Evolutionary conservation across 2,113 vertebrate species (phyloP), one percentile per base, ranked within the genome.

Genomic region (Ictalurus furcatus): DNA sequence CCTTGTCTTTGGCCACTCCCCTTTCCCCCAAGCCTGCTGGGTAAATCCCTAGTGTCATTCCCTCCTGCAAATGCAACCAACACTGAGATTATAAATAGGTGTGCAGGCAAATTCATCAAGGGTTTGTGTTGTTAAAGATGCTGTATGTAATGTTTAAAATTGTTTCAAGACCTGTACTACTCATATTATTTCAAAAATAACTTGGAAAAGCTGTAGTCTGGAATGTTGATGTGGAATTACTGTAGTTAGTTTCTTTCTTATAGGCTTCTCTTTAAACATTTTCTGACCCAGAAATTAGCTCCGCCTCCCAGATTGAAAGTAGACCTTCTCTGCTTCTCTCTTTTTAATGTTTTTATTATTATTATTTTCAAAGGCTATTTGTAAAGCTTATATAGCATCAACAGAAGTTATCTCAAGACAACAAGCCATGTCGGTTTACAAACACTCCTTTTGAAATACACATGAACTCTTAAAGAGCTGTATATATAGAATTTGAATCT

Each of bases 61-160:
- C 7, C 52, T 80, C 82, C 82, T 63, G 69, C 78, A 85, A 54
- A 90, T 73, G 23, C 69, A 54, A n/a, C 84, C 14, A 82, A 71
- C 2, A n/a, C 17, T 69, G 28, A 34, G 84, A 52, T 52, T 54
- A 11, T 67, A 67, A 67, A 40, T 28, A 3, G 83, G 17, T 48
- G 6, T 28, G 69, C 28, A 30, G 79, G 7, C 6, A 58, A 82
- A 37, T 37, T 59, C 21, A 23, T 23, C 21, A 82, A 37, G 8
- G 11, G 6, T 63, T 84, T 84, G 21, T 84, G 9, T 59, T 28
- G 30, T 59, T 59, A 59, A 59, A 82, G 19, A 19, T 81, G 56
- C 30, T 56, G 6, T 82, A 37, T 59, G 54, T 82, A 37, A 82
- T 58, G 7, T 81, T 34, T 12, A 34, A 28, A 52, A 54, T 6